Evolutionary conservation across 2,797 vertebrate genomes (phyloP), one percentile per base, ranked within the genome.

Genomic region (Spheniscus humboldti): DNA sequence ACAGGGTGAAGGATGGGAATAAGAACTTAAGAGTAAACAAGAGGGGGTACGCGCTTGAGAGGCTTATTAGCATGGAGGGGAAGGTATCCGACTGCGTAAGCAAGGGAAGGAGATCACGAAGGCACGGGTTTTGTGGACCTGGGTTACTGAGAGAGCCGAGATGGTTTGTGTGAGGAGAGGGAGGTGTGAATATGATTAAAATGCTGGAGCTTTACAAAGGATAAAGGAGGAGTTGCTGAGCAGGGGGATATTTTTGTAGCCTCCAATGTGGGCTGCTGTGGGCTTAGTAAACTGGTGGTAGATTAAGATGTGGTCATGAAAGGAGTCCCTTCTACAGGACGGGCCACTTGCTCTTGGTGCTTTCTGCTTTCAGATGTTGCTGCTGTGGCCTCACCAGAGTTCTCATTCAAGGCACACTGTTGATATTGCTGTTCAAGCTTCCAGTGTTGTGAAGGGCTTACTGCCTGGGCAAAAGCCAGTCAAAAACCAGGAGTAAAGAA

Each of bases 141-240:
- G 83, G 48, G 50, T 35, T 33, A 23, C 18, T 43, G 57, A 57
- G 62, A 66, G 56, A 85, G 85, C 68, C 30, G 85, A 55, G 52
- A 47, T 31, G 72, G 72, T 74, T 95, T 78, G 30, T 83, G 86
- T 64, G 27, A 47, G 63, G 78, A 94, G 92, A 90, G n/a, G 73
- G 82, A 91, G 68, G 86, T 83, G 76, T 88, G 91, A 95, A 79
- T 41, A 23, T 8, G 13, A 80, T 77, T 73, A 23, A 90, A 88
- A 80, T 74, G 75, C 72, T 89, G 84, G 71, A 92, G 92, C 68
- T 55, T 55, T 73, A 85, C 76, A 73, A 90, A 93, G 88, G 88
- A 62, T 53, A 68, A 75, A 53, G 83, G 53, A 92, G 92, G 75
- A 90, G 74, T 2, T 92, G 88, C 88, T 95, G 87, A 88, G 57